A percentile compares a stretch with the other conserved stretches of the same genome.
These are phyloP conservation scores for Strigamia crassipes DNA, from an alignment of 2,888 invertebrate genomes.

Conservation along the genomic window DNA sequence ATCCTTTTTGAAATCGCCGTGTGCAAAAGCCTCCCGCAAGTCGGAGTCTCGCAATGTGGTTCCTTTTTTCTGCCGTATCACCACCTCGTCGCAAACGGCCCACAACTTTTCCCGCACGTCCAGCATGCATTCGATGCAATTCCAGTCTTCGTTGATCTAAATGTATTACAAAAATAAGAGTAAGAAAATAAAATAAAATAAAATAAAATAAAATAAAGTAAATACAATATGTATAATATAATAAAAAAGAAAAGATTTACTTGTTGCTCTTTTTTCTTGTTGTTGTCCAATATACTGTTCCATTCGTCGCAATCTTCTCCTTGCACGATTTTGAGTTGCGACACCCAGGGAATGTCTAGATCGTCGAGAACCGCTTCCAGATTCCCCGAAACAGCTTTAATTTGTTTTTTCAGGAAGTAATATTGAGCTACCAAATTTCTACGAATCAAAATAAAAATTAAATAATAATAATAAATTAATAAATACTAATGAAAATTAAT, in stretches of 20 bases:
- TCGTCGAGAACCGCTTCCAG: neutral
- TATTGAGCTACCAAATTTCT: neutral
- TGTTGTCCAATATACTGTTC: neutral
- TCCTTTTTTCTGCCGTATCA: neutral
- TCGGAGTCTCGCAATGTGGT: neutral
- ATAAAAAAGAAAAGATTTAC: neutral
- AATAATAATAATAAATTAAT: neutral
- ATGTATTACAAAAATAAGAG: no score
- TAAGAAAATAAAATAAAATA: no score
- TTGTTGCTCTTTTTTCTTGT: neutral
- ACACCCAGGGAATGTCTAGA: neutral
- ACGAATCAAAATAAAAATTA: neutral
- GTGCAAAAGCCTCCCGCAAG: neutral
- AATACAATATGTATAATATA: neutral
- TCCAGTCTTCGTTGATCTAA: neutral
- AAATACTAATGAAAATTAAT: neutral
- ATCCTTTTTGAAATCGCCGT: neutral
- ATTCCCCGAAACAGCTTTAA: neutral
- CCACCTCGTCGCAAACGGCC: neutral
- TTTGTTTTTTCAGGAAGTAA: neutral
- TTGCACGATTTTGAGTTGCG: neutral
- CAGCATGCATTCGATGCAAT: neutral
- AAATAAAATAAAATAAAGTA: neutral
- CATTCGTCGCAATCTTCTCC: constrained; percentile 1
- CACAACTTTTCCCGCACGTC: neutral